Conservation (phyloP, 2,113 vertebrate genomes). For the Arvicanthis niloticus region DNA sequence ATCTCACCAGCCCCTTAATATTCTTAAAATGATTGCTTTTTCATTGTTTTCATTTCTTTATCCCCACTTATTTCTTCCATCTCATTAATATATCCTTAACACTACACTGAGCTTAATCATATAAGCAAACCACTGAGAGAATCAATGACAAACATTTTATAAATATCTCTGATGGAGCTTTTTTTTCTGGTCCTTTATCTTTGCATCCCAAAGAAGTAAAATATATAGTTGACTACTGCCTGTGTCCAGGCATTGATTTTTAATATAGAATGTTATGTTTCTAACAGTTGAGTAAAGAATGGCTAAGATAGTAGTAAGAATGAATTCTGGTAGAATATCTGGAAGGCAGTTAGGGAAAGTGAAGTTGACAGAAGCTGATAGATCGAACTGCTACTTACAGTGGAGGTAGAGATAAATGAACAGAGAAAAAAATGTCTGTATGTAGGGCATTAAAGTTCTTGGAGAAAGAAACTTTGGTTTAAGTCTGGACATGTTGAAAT, state of each 20-base stretch:
- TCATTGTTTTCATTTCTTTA: background rate
- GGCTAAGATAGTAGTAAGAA: background rate
- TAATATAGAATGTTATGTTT: background rate
- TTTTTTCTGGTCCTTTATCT: background rate
- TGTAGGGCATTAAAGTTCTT: background rate
- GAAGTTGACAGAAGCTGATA: background rate
- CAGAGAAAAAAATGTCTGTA: conserved; percentile 8
- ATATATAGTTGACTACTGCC: background rate
- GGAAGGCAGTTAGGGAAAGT: background rate
- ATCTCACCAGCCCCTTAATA: too few relatives aligned
- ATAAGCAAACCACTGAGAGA: background rate
- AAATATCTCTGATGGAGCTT: background rate
- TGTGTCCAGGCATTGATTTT: background rate
- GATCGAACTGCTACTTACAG: background rate
- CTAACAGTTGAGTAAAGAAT: background rate
- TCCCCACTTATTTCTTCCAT: background rate
- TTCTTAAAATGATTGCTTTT: background rate
- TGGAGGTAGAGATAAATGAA: conserved; percentile 8
- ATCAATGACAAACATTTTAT: background rate
- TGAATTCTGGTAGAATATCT: background rate
- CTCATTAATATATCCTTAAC: background rate
- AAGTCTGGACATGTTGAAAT: background rate
- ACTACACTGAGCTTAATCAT: background rate
- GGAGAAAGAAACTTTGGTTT: background rate
- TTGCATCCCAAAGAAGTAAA: conserved; percentile 13